These are phyloP conservation scores for Alectura lathami DNA, from an alignment of 2,113 vertebrate genomes.

Conservation along the genomic window DNA sequence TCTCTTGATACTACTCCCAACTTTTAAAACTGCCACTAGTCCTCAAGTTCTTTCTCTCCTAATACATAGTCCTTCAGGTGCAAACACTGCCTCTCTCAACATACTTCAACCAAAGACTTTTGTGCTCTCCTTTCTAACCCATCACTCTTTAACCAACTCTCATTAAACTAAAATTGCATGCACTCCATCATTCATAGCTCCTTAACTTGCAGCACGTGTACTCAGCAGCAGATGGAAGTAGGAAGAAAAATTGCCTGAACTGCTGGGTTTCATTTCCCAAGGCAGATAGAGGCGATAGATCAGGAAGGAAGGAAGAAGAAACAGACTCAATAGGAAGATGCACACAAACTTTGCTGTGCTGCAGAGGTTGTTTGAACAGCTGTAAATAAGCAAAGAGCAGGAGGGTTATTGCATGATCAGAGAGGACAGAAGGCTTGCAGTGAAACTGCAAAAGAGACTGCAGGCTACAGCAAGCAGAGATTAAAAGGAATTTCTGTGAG, in stretches of 20 bases:
- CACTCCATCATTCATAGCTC: slow-evolving; percentile 25
- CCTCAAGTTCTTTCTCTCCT: neutral
- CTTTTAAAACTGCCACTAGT: neutral
- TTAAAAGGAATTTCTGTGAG: neutral
- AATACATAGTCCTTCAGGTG: neutral
- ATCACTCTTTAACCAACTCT: neutral
- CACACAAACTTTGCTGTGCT: neutral
- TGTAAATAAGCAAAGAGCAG: neutral
- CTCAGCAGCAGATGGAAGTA: slow-evolving; percentile 36
- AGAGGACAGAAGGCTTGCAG: neutral
- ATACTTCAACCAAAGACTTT: neutral
- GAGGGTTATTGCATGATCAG: neutral
- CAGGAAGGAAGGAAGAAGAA: neutral
- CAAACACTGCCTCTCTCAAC: neutral
- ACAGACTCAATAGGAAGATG: neutral
- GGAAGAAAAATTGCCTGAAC: slow-evolving; percentile 33
- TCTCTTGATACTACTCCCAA: neutral
- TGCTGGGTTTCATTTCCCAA: slow-evolving; percentile 28
- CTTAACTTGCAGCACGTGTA: slow-evolving; percentile 31
- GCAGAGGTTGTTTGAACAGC: neutral
- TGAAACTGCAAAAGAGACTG: neutral
- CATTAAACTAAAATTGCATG: slow-evolving; percentile 20
- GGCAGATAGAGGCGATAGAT: neutral
- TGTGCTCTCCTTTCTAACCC: neutral
- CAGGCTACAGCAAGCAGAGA: neutral